phyloP scores from a whole-genome alignment of 2,888 invertebrate species.

The Euzetes globulus region DNA sequence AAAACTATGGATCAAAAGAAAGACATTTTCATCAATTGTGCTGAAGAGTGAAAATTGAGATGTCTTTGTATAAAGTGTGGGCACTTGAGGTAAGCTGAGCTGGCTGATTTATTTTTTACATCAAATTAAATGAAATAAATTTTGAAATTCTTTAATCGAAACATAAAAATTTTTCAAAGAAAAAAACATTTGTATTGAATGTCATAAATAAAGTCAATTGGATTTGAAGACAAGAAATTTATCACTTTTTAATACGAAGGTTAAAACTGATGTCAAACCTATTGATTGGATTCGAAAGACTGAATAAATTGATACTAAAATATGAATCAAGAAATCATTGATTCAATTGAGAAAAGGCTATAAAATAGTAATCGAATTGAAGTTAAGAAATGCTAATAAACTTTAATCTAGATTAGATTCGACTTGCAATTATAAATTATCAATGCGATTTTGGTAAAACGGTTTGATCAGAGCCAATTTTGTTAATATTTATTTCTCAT shows the following conservation, averaged over 20 bases:
- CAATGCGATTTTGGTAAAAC: too few relatives aligned
- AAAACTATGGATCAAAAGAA: too few relatives aligned
- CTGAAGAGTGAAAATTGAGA: too few relatives aligned
- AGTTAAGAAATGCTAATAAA: not conserved
- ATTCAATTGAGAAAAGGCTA: not conserved
- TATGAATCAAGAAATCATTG: not conserved
- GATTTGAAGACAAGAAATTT: not conserved
- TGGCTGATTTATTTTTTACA: too few relatives aligned
- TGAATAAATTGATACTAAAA: not conserved
- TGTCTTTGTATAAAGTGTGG: too few relatives aligned
- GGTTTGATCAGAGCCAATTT: not conserved
- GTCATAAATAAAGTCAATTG: constrained; percentile 13
- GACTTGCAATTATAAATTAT: not conserved
- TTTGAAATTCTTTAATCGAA: not conserved
- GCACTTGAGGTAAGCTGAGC: too few relatives aligned
- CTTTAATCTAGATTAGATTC: not conserved
- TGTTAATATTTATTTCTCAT: not conserved
- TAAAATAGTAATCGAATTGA: not conserved
- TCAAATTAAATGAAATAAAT: too few relatives aligned
- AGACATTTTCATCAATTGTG: too few relatives aligned
- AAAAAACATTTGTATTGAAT: constrained; percentile 12
- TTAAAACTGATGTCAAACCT: constrained; percentile 14
- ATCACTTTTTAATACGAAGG: constrained; percentile 5
- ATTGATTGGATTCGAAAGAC: not conserved
- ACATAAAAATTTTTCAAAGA: not conserved